Evolutionary conservation across 2,888 invertebrate genomes (phyloP).

Genomic region (Rhagium mordax): DNA sequence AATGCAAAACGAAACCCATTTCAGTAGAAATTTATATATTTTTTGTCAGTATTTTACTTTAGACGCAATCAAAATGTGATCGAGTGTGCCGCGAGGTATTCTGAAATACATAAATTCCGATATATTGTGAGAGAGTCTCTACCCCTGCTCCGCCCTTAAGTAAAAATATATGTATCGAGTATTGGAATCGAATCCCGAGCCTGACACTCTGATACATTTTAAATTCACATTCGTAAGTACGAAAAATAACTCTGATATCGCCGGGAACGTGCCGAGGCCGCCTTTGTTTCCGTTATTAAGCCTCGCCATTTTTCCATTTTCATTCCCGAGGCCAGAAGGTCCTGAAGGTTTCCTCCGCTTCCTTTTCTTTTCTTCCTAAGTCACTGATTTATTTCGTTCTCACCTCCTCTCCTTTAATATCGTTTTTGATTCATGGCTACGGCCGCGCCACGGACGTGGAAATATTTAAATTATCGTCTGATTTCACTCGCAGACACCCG

Average conservation of each 20-base stretch:
- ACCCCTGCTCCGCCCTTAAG: slow-evolving; percentile 68
- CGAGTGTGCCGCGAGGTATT: slow-evolving; percentile 68
- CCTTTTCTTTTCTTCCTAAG: slow-evolving; percentile 23
- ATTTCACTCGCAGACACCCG: too few species aligned
- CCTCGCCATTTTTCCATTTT: slow-evolving; percentile 54
- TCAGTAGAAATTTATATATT: slow-evolving; percentile 49
- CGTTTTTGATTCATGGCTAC: slow-evolving; percentile 31
- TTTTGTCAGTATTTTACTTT: slow-evolving; percentile 57
- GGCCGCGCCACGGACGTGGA: slow-evolving; percentile 1
- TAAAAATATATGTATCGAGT: slow-evolving; percentile 71
- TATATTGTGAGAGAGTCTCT: slow-evolving; percentile 64
- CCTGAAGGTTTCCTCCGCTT: slow-evolving; percentile 35
- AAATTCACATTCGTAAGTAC: slow-evolving; percentile 69
- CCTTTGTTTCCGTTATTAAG: slow-evolving; percentile 59
- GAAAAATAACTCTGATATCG: slow-evolving; percentile 61
- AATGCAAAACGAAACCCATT: slow-evolving; percentile 50
- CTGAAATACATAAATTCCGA: slow-evolving; percentile 69
- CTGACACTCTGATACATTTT: slow-evolving; percentile 69
- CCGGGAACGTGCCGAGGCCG: slow-evolving; percentile 42
- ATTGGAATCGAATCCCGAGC: slow-evolving; percentile 68
- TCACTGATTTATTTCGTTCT: slow-evolving; percentile 39
- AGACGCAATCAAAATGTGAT: slow-evolving; percentile 68
- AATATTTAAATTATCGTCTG: slow-evolving; percentile 9
- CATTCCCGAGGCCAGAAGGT: slow-evolving; percentile 37
- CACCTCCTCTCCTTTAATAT: slow-evolving; percentile 29